Percentiles rank a stretch among this genome's conserved stretches.
Conservation (phyloP, 2,797 vertebrate species). For the Sciurus vulgaris region DNA sequence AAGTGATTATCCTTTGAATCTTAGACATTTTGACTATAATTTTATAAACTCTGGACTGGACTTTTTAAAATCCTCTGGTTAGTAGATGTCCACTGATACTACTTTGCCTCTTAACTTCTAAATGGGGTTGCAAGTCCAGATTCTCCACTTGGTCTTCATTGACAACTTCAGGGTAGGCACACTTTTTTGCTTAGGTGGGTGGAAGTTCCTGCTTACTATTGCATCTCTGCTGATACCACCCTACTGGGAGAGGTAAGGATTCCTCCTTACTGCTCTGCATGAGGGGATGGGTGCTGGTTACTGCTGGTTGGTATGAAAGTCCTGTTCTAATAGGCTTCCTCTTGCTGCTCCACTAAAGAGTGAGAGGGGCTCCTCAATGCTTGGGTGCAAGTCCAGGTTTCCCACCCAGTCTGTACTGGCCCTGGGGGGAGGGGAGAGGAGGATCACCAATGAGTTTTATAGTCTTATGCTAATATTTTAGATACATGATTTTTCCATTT, state of each 20-base stretch:
- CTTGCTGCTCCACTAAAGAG: no score
- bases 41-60: neutral
- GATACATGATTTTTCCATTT: slow-evolving; percentile 3
- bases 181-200: neutral
- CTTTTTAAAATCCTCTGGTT: neutral
- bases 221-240: neutral
- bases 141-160: neutral
- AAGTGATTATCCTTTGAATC: neutral
- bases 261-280: neutral
- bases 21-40: neutral
- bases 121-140: neutral
- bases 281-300: neutral
- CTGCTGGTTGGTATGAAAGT: neutral
- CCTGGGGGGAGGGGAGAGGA: no score
- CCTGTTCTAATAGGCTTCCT: neutral
- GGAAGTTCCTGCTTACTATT: neutral
- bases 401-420: neutral
- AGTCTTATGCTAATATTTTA: slow-evolving; percentile 17
- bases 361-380: neutral
- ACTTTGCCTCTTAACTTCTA: neutral
- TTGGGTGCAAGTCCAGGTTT: neutral
- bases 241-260: neutral
- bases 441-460: neutral
- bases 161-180: neutral
- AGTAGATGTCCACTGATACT: neutral